Conservation (phyloP, 2,113 vertebrate genomes). For the Chaetops frenatus region DNA sequence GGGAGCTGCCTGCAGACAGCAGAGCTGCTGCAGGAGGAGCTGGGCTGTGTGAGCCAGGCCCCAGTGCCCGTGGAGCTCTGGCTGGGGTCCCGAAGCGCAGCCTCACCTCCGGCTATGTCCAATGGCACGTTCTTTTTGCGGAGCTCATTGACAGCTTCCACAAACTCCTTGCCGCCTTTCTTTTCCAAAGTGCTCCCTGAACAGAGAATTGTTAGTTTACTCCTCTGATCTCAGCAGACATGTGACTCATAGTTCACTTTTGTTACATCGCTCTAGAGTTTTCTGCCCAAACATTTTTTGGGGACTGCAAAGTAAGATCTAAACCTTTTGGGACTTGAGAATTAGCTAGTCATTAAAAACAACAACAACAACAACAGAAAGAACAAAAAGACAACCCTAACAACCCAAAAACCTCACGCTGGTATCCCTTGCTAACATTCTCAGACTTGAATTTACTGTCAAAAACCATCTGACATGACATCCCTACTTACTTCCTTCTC, state of each 20-base stretch:
- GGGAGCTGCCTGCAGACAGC: neutral
- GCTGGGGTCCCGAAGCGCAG: neutral
- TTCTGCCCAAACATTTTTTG: constrained; percentile 53
- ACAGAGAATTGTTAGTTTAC: constrained; percentile 56
- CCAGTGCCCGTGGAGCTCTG: neutral
- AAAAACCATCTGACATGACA: neutral
- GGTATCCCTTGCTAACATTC: neutral
- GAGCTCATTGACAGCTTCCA: constrained; percentile 87
- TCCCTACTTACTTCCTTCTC: constrained; percentile 34
- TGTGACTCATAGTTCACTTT: neutral
- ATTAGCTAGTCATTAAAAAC: constrained; percentile 53
- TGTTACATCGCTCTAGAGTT: constrained; percentile 29
- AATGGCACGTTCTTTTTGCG: constrained; percentile 95
- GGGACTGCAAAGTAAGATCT: constrained; percentile 77
- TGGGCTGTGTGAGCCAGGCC: neutral
- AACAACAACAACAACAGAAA: constrained; percentile 47
- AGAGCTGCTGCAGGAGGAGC: neutral
- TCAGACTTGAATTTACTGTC: neutral
- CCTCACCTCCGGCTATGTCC: constrained; percentile 92
- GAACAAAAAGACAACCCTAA: constrained; percentile 49
- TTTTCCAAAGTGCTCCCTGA: constrained; percentile 94
- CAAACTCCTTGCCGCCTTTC: constrained; percentile 94
- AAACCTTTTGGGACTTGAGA: constrained; percentile 65
- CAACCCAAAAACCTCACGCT: constrained; percentile 37
- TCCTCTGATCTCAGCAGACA: neutral